A percentile compares a stretch with the other conserved stretches of the same genome.
Evolutionary conservation across 2,888 invertebrate species (phyloP).

Genomic region (Pheosia gnoma): DNA sequence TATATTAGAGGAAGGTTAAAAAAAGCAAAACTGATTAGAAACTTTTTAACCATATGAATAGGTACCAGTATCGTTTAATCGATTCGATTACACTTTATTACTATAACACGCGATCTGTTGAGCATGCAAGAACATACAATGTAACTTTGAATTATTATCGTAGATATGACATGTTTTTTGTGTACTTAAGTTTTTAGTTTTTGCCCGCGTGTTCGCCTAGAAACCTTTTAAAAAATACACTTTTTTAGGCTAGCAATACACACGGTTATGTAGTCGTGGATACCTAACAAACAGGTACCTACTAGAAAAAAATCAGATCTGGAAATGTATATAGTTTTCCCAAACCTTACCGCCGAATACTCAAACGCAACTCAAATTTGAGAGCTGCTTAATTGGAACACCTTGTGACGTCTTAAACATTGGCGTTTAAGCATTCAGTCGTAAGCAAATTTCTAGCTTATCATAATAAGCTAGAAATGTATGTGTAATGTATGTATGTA

Average conservation of each 20-base stretch:
- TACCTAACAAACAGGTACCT: too few relatives aligned
- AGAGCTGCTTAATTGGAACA: too few relatives aligned
- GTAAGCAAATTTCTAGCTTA: too few relatives aligned
- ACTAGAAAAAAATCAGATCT: too few relatives aligned
- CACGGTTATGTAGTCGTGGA: neutral
- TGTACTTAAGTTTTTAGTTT: neutral
- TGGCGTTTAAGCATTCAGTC: too few relatives aligned
- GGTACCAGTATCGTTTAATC: neutral
- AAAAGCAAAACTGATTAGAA: constrained; percentile 1
- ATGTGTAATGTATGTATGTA: too few relatives aligned
- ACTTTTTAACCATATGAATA: neutral
- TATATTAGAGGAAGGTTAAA: neutral
- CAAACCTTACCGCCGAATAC: too few relatives aligned
- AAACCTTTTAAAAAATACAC: neutral
- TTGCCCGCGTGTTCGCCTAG: neutral
- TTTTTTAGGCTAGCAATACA: too few relatives aligned
- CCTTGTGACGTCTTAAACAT: too few relatives aligned
- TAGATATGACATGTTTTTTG: neutral
- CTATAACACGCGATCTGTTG: constrained; percentile 3
- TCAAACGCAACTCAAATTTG: too few relatives aligned
- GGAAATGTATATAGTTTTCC: too few relatives aligned
- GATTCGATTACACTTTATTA: neutral
- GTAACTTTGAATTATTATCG: neutral
- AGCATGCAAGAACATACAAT: neutral
- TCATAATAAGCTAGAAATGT: too few relatives aligned